Conservation (phyloP, 2,888 invertebrate species). For the Hetaerina titia region DNA sequence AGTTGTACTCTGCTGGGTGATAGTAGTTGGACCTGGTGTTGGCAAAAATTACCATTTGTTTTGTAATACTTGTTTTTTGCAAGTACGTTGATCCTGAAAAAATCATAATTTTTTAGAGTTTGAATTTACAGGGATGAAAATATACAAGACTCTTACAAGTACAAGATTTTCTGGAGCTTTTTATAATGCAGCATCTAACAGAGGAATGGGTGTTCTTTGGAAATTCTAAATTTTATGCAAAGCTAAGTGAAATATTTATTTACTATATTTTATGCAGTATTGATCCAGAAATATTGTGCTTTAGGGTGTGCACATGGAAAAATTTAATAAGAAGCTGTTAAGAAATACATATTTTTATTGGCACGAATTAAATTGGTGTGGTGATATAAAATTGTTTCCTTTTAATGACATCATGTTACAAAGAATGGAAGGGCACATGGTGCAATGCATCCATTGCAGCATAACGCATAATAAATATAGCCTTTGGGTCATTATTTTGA, state of each 20-base stretch:
- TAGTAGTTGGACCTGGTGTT: slow-evolving; percentile 26
- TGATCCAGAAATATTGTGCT: neutral
- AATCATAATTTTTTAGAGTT: slow-evolving; percentile 8
- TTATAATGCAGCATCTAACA: neutral
- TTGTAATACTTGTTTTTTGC: slow-evolving; percentile 34
- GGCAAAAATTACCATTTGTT: neutral
- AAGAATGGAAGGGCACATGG: neutral
- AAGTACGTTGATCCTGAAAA: slow-evolving; percentile 22
- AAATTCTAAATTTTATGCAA: slow-evolving; percentile 12
- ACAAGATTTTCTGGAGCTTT: neutral
- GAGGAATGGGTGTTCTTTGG: slow-evolving; percentile 20
- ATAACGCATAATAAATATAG: neutral
- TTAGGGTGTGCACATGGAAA: neutral
- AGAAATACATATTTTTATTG: slow-evolving; percentile 34
- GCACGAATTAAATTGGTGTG: neutral
- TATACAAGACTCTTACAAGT: neutral
- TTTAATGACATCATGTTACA: neutral
- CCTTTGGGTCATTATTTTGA: neutral
- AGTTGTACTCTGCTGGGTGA: neutral
- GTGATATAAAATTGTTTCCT: neutral
- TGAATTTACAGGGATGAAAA: slow-evolving; percentile 33
- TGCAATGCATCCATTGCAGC: neutral
- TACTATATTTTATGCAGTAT: neutral
- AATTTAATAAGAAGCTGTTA: neutral
- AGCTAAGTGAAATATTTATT: slow-evolving; percentile 45